These are phyloP conservation scores for Oryzias javanicus DNA, from an alignment of 2,113 vertebrate species.

Conservation along the genomic window DNA sequence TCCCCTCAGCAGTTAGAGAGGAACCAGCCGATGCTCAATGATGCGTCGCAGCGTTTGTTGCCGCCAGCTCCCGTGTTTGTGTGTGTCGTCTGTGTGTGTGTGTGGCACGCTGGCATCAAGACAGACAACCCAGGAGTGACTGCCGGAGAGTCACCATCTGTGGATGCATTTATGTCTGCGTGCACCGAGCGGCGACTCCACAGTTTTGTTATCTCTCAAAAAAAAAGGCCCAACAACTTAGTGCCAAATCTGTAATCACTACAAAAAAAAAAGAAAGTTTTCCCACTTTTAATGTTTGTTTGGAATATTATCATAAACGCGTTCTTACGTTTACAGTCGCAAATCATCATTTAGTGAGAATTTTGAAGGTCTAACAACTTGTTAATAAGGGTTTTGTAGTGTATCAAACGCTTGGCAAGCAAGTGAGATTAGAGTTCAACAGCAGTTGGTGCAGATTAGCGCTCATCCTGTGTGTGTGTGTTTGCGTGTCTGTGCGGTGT, in stretches of 20 bases:
- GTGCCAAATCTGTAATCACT: conserved; percentile 15
- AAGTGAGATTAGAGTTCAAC: conserved; percentile 52
- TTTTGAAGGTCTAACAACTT: background rate
- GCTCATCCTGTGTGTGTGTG: conserved; percentile 18
- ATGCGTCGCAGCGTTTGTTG: conserved; percentile 61
- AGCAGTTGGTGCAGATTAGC: conserved; percentile 69
- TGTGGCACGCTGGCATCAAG: conserved; percentile 51
- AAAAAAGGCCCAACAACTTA: conserved; percentile 1
- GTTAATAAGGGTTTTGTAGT: conserved; percentile 27
- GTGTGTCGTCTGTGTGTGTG: conserved; percentile 24
- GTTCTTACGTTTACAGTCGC: too few species aligned
- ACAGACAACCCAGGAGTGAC: conserved; percentile 65
- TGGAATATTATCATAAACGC: too few species aligned
- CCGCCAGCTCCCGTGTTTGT: conserved; percentile 46
- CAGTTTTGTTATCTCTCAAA: too few species aligned
- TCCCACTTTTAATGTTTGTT: too few species aligned
- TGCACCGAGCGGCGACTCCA: conserved; percentile 22
- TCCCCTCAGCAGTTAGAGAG: conserved; percentile 64
- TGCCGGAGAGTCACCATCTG: conserved; percentile 71
- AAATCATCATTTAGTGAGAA: background rate
- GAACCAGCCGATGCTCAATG: conserved; percentile 68
- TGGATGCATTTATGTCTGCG: conserved; percentile 62
- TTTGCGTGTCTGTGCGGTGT: conserved; percentile 40
- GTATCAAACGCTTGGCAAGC: conserved; percentile 51
- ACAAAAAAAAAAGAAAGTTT: too few species aligned